Evolutionary conservation across 2,888 invertebrate genomes (phyloP), one percentile per base, ranked within the genome.

Genomic region (Chalcis sispes): DNA sequence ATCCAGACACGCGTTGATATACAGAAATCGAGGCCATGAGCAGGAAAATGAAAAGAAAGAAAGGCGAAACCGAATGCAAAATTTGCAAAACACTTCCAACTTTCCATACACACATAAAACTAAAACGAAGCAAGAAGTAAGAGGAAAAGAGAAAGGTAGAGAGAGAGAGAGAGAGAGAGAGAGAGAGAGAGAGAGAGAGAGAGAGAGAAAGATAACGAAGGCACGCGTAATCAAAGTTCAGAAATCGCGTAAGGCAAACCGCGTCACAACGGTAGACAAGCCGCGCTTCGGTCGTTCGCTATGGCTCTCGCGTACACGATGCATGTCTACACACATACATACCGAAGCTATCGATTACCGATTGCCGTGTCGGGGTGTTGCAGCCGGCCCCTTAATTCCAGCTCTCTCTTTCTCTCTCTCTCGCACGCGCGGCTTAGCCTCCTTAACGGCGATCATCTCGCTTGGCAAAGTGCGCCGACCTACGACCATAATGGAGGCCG

Each of bases 331-430:
- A 36, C n/a, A 23, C 36, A 2, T 32, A 3, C 5, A 5, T 3
- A 23, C 20, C 23, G 18, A 4, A 36, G n/a, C 23, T 71, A 62
- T 71, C 71, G 71, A 71, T 71, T 71, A 61, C 71, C 61, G 71
- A 71, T 62, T 62, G 71, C 52, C n/a, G 1, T 20, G 27, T n/a
- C 20, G 62, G 20, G 50, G 42, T 15, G 56, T 25, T 27, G 20
- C 18, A 54, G 56, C 25, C n/a, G n/a, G n/a, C n/a, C n/a, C n/a
- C n/a, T n/a, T n/a, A n/a, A n/a, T n/a, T n/a, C n/a, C n/a, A n/a
- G n/a, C n/a, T n/a, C n/a, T n/a, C 20, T 23, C 32, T 36, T 29
- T 1, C 54, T n/a, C n/a, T 42, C 29, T 10, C 20, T 2, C 15
- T 13, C 25, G 25, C n/a, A 2, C 13, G 18, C n/a, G n/a, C n/a